Conservation (phyloP, 2,888 invertebrate species). For the Hipparchia sbordonii region DNA sequence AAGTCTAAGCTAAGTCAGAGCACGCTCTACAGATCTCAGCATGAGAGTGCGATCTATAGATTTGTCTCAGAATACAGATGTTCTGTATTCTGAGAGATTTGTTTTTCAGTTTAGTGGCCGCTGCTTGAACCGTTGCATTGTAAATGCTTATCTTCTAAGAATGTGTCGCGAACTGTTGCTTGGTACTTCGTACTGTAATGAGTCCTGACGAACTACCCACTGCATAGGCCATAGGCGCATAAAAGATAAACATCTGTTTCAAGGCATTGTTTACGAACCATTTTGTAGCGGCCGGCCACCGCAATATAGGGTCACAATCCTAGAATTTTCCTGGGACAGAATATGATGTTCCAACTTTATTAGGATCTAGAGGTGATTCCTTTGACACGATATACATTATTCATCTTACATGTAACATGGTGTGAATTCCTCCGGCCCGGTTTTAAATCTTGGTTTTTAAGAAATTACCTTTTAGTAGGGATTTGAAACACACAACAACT, state of each 20-base stretch:
- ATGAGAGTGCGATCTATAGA: no score
- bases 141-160: not conserved
- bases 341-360: not conserved
- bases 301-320: slow-evolving; percentile 27
- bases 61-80: no score
- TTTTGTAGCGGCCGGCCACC: slow-evolving; percentile 22
- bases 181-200: not conserved
- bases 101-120: no score
- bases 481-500: no score
- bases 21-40: no score
- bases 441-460: no score
- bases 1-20: no score
- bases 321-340: not conserved
- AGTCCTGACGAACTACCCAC: slow-evolving; percentile 22
- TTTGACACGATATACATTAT: not conserved
- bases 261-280: slow-evolving; percentile 30
- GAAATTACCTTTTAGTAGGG: no score
- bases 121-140: no score
- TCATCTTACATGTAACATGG: no score
- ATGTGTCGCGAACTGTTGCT: not conserved
- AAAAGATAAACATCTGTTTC: slow-evolving; percentile 27
- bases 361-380: not conserved
- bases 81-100: no score
- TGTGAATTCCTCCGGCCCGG: no score
- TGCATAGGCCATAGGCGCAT: slow-evolving; percentile 1